Base-by-base conservation (phyloP, 2,113 vertebrate genomes). In the Ciconia stormi region DNA sequence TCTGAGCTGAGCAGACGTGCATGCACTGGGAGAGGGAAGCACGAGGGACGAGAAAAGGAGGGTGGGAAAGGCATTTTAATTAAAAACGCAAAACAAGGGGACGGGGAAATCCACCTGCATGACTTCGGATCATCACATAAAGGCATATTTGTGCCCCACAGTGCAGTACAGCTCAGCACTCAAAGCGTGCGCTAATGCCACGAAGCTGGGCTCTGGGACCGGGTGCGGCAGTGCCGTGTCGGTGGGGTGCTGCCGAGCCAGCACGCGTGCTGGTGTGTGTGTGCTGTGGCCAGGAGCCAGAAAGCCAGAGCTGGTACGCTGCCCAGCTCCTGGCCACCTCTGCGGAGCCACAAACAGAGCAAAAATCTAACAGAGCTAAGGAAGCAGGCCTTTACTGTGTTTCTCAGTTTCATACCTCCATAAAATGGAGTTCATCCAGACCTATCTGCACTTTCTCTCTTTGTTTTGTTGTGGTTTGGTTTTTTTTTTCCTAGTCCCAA, bases 221-320 rank as follows among this genome's bases (percentile, higher is more conserved):
- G 3, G 44, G 27, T 53, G 59, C 4, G 10, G n/a, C 34, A 47
- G 20, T 71, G 58, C 20, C 1, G 1, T 32, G 59, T 42, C 5
- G 1, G 30, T 70, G 27, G 42, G 49, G 38, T 40, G 49, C 63
- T 59, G 44, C 38, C 6, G 3, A 59, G 34, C 23, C 2, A 0
- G 50, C 29, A 4, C 6, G 11, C 11, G 1, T 16, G 17, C 56
- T 65, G 61, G 25, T 22, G 20, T 27, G n/a, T 1, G 0, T 30
- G 13, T 62, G 47, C 55, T 32, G 27, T 1, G 8, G 11, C 50
- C 0, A 1, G 16, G 23, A 50, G 42, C 40, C 67, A 30, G 62
- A 58, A 36, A 46, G 36, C 40, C 61, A 30, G 74, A 58, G 49
- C 46, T 67, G 40, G 25, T 67, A 8, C 10, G 6, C 47, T 74